Base-by-base conservation (phyloP, 2,888 invertebrate species). In the Drosophila anomelani region DNA sequence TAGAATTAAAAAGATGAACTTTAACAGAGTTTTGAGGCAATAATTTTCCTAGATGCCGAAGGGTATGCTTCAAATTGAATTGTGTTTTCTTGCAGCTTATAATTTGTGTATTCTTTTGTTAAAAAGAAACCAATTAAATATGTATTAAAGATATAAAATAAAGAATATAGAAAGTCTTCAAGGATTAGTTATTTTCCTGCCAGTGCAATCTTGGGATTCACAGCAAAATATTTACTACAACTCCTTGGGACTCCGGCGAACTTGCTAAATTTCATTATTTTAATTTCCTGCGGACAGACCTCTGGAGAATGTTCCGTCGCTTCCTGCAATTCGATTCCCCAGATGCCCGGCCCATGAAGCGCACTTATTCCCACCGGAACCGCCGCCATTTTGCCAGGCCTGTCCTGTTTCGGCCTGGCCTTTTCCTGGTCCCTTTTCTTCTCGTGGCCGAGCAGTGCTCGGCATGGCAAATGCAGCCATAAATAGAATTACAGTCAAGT, bases 401-500 rank as follows among this genome's bases (percentile, higher is more conserved):
- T 64, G 64, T 64, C 54, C 66, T 32, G 66, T 63, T 44, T 63
- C 12, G 56, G 61, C 57, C 58, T 38, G 38, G 61, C 60, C 64
- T 57, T 34, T 32, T 34, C 56, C 17, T 10, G 41, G 34, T 17
- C 17, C 13, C 39, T 36, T 44, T 39, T 39, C 47, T 62, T 23
- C 26, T 57, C 56, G 69, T 64, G 64, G 51, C 61, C 46, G 51
- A 41, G 62, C 57, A 69, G 63, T 53, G 68, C 66, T 70, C 68
- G 59, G 54, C 56, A 82, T 78, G 76, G 86, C 80, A 67, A 84
- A 71, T 84, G 77, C 85, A 73, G 87, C 87, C 78, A 80, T 84
- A 84, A 86, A 86, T 86, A 84, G 82, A 84, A 84, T 84, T 84
- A 81, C 81, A 81, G 82, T 86, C 84, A 86, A 84, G 87, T 75